Conservation (phyloP, 2,113 vertebrate species). For the Python bivittatus region DNA sequence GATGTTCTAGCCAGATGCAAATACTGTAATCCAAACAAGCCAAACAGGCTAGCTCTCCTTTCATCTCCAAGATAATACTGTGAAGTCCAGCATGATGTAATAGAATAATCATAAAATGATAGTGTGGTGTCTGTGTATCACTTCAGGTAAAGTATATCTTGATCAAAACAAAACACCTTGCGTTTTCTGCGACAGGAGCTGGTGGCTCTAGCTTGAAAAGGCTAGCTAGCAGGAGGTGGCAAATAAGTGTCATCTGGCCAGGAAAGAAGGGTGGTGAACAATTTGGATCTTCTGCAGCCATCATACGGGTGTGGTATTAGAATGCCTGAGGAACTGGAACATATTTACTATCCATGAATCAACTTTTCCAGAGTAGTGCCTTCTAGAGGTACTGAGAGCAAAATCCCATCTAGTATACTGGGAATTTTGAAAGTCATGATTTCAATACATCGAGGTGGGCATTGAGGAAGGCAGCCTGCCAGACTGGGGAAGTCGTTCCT, state of each 20-base stretch:
- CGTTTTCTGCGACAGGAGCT: background rate
- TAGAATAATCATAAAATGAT: background rate
- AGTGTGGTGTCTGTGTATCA: background rate
- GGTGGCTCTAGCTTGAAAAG: background rate
- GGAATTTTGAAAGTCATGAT: background rate
- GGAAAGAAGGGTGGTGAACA: background rate
- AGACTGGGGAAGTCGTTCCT: background rate
- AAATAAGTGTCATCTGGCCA: background rate
- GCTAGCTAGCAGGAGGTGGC: background rate
- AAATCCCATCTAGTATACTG: background rate
- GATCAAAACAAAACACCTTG: background rate
- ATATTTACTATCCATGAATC: background rate
- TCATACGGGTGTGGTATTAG: background rate
- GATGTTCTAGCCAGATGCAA: constrained; percentile 38
- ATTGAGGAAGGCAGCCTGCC: background rate
- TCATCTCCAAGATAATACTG: background rate
- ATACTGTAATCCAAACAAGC: constrained; percentile 18
- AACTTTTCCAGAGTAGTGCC: background rate
- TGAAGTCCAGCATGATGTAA: background rate
- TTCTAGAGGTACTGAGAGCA: background rate
- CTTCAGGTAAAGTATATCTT: background rate
- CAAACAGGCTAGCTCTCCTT: background rate
- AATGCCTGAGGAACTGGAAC: background rate
- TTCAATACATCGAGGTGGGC: background rate
- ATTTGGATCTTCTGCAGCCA: background rate